These are phyloP conservation scores for Dasyornis broadbenti DNA, from an alignment of 2,113 vertebrate genomes.

Conservation along the genomic window DNA sequence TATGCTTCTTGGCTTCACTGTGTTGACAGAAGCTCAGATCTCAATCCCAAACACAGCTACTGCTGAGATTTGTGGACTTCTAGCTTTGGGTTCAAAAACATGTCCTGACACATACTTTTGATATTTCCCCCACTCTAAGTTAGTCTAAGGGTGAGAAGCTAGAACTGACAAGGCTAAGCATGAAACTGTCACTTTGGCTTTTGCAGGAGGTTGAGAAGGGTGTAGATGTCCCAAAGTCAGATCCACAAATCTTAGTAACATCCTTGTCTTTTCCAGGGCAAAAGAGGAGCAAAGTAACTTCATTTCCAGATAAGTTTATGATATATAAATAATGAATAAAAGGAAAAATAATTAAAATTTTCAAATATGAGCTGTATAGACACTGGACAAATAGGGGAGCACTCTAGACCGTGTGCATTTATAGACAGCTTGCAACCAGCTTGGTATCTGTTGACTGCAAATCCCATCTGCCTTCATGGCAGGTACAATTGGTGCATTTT, in stretches of 20 bases:
- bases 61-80: background rate
- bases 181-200: background rate
- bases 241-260: background rate
- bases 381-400: background rate
- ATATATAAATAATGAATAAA: background rate
- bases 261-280: background rate
- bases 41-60: background rate
- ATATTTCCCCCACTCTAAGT: background rate
- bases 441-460: background rate
- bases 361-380: background rate
- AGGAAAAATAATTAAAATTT: background rate
- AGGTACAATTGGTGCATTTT: background rate
- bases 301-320: background rate
- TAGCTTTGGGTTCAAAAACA: background rate
- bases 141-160: background rate
- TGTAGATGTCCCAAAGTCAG: background rate
- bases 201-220: background rate
- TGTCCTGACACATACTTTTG: background rate
- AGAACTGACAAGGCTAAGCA: background rate
- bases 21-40: background rate
- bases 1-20: background rate
- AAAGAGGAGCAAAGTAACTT: background rate
- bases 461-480: background rate
- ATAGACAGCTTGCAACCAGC: background rate
- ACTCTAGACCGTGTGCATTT: background rate